A percentile compares a stretch with the other conserved stretches of the same genome.
phyloP scores from a whole-genome alignment of 2,888 invertebrate genomes.

The Julus scanicus region DNA sequence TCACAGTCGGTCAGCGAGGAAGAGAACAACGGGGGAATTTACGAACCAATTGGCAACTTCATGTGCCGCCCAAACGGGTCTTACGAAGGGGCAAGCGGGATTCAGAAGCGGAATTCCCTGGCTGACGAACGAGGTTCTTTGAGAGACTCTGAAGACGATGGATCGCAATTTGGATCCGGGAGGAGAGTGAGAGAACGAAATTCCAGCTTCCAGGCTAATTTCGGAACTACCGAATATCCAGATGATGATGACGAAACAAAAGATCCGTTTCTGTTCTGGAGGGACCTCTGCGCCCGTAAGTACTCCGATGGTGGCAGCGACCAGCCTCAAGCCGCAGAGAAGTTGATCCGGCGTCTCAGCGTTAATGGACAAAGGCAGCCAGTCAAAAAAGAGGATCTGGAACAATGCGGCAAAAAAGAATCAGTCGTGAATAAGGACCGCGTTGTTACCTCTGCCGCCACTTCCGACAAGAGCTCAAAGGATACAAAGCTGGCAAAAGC shows the following conservation, averaged over 20 bases:
- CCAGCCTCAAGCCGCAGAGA: background rate
- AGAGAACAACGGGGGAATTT: constrained; percentile 38
- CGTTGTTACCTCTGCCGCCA: no score
- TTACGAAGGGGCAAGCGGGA: background rate
- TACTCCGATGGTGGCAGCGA: background rate
- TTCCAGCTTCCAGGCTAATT: background rate
- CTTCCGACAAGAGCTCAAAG: background rate
- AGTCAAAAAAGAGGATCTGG: background rate
- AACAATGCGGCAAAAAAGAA: background rate
- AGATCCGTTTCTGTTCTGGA: constrained; percentile 54
- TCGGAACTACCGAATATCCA: background rate
- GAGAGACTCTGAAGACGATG: background rate
- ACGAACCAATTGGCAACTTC: constrained; percentile 54
- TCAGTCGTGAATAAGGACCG: background rate
- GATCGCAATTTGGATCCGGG: background rate
- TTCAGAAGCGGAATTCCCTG: background rate
- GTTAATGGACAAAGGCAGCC: constrained; percentile 53
- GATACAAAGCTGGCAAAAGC: background rate
- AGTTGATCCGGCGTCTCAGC: constrained; percentile 54
- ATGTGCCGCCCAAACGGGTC: background rate
- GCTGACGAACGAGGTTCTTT: background rate
- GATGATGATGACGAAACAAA: background rate
- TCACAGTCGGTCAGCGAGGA: constrained; percentile 43
- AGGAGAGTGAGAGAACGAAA: background rate
- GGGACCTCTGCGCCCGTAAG: constrained; percentile 46